A percentile compares a stretch with the other conserved stretches of the same genome.
These are phyloP conservation scores for Asbolus verrucosus DNA, from an alignment of 1,140 invertebrate genomes.

Conservation along the genomic window DNA sequence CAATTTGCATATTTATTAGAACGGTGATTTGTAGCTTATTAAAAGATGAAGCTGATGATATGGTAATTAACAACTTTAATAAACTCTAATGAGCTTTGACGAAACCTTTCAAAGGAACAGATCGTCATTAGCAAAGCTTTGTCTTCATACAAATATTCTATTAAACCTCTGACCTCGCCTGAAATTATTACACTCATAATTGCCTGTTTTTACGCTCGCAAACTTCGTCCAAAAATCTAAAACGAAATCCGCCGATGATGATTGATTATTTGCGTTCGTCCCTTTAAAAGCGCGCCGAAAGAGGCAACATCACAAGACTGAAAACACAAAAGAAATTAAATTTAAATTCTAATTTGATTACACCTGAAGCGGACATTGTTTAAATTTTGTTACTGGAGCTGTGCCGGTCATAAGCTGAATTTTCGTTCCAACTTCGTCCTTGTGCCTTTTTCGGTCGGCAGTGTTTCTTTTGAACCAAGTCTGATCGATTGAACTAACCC, in stretches of 20 bases:
- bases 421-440: conserved; percentile 14
- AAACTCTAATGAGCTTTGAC: conserved; percentile 32
- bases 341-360: conserved; percentile 15
- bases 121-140: background rate
- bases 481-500: conserved; percentile 38
- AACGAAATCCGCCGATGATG: no score
- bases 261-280: background rate
- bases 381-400: conserved; percentile 6
- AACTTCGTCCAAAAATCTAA: no score
- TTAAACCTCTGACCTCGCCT: no score
- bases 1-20: conserved; percentile 17
- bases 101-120: conserved; percentile 2
- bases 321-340: background rate
- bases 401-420: conserved; percentile 13
- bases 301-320: no score
- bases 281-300: no score
- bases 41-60: conserved; percentile 6
- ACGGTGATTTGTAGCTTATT: background rate
- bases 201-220: no score
- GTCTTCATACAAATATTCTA: conserved; percentile 5
- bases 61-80: conserved; percentile 24
- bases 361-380: conserved; percentile 8
- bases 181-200: no score
- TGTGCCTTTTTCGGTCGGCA: conserved; percentile 31
- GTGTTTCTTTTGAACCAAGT: conserved; percentile 23